Percentiles rank a stretch among this genome's conserved stretches.
phyloP scores from a whole-genome alignment of 1,140 invertebrate species.

The Drosophila equinoxialis region DNA sequence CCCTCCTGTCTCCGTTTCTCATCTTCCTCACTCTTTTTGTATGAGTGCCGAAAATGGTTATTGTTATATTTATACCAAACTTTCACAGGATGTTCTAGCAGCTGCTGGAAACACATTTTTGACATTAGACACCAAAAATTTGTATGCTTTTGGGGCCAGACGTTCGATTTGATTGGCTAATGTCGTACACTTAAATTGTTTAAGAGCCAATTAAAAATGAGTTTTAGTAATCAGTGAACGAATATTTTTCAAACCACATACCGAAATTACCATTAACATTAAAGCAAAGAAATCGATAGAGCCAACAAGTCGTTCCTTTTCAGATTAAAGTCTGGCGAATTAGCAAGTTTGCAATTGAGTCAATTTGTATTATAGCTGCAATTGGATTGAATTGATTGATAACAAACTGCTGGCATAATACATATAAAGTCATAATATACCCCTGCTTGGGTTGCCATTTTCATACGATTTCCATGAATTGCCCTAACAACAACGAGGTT shows the following conservation, averaged over 20 bases:
- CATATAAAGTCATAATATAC: too few species aligned
- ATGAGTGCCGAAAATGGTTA: slow-evolving; percentile 62
- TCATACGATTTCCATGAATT: too few species aligned
- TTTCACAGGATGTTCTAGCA: slow-evolving; percentile 63
- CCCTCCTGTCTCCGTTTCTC: neutral
- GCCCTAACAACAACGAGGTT: too few species aligned
- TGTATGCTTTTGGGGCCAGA: slow-evolving; percentile 10
- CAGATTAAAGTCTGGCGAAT: too few species aligned
- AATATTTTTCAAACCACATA: neutral
- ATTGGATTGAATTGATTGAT: too few species aligned
- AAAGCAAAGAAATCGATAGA: neutral
- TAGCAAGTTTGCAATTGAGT: too few species aligned
- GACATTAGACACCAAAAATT: slow-evolving; percentile 54
- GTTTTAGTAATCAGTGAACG: neutral
- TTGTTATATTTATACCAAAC: slow-evolving; percentile 67
- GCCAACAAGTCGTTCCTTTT: neutral
- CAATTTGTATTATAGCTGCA: too few species aligned
- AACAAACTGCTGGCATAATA: too few species aligned
- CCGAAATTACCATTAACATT: neutral
- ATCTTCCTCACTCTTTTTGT: slow-evolving; percentile 7
- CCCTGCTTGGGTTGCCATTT: too few species aligned
- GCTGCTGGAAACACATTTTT: slow-evolving; percentile 61
- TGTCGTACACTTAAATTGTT: neutral
- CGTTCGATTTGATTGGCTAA: slow-evolving; percentile 34
- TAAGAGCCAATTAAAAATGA: slow-evolving; percentile 3